Conservation (phyloP, 1,140 invertebrate species). For the Antheraea mylitta region DNA sequence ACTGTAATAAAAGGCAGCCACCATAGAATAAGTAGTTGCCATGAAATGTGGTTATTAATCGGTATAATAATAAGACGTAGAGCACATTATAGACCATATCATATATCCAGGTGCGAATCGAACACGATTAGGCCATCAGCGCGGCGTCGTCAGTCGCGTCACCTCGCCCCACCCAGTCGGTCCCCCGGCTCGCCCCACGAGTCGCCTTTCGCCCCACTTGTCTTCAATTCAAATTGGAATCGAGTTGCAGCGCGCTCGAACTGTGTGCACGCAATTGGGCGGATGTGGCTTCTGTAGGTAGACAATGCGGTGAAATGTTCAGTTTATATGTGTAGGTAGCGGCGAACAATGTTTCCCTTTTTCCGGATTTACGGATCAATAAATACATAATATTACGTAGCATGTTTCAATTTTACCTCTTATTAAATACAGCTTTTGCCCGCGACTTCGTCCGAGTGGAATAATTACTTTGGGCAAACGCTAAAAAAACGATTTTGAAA, state of each 20-base stretch:
- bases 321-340: background rate
- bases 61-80: conserved; percentile 18
- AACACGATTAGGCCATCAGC: conserved; percentile 75
- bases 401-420: too few relatives aligned
- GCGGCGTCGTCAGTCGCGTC: conserved; percentile 48
- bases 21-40: too few relatives aligned
- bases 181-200: conserved; percentile 14
- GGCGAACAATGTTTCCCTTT: background rate
- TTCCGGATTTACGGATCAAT: background rate
- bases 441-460: too few relatives aligned
- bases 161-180: conserved; percentile 15
- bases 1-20: too few relatives aligned
- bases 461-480: too few relatives aligned
- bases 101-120: conserved; percentile 63
- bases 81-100: conserved; percentile 31
- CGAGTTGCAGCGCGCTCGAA: conserved; percentile 52
- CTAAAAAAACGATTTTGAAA: too few relatives aligned
- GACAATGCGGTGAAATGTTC: conserved; percentile 22
- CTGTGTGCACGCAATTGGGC: conserved; percentile 43
- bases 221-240: conserved; percentile 61
- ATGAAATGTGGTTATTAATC: too few relatives aligned
- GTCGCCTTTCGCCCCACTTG: conserved; percentile 27
- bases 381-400: too few relatives aligned
- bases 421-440: too few relatives aligned
- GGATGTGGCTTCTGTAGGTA: conserved; percentile 37